phyloP scores from a whole-genome alignment of 2,113 vertebrate species.

The Podarcis raffonei region DNA sequence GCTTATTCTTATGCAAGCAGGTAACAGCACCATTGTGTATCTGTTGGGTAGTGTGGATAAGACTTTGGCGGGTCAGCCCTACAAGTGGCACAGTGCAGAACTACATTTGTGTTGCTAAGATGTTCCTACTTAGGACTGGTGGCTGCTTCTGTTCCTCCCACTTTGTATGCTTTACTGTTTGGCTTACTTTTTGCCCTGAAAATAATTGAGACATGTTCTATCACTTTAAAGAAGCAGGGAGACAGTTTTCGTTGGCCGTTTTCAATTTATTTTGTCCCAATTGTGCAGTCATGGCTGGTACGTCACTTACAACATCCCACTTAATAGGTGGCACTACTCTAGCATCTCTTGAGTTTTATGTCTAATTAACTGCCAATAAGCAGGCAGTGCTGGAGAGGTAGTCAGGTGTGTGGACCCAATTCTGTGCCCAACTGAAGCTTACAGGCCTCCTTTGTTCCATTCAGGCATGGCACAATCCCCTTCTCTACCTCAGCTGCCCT shows the following conservation, averaged over 20 bases:
- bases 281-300: too few relatives aligned
- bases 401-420: not conserved
- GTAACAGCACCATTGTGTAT: slow-evolving; percentile 29
- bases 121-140: not conserved
- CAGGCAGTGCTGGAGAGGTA: not conserved
- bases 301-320: too few relatives aligned
- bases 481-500: not conserved
- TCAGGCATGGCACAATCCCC: not conserved
- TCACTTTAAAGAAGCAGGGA: too few relatives aligned
- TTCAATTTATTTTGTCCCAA: too few relatives aligned
- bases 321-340: too few relatives aligned
- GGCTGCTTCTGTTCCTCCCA: not conserved
- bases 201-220: not conserved
- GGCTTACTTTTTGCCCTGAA: not conserved
- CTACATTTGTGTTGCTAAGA: not conserved
- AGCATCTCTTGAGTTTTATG: too few relatives aligned
- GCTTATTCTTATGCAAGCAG: slow-evolving; percentile 23
- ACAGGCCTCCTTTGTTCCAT: not conserved
- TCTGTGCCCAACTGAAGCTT: not conserved
- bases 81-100: not conserved
- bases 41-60: not conserved
- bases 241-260: too few relatives aligned
- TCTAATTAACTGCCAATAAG: not conserved
- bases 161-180: not conserved
- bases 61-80: not conserved